Percentiles rank a stretch among this genome's conserved stretches.
Evolutionary conservation across 1,140 invertebrate species (phyloP).

Genomic region (Drosophila punjabiensis): DNA sequence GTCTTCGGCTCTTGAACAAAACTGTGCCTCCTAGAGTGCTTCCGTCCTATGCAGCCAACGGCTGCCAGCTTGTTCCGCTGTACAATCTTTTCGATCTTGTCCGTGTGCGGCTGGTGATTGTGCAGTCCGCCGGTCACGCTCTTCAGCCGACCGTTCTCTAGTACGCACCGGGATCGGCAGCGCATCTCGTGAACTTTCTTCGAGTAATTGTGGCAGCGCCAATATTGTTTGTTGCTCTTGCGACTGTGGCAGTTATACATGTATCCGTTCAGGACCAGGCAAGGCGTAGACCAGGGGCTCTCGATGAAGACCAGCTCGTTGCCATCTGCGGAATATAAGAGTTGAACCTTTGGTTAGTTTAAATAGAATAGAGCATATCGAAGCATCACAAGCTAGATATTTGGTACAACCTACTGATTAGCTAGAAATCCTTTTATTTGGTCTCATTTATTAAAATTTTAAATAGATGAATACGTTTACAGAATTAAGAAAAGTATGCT

Average conservation of each 20-base stretch:
- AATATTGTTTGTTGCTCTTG: constrained; percentile 82
- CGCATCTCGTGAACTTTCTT: constrained; percentile 76
- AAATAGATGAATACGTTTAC: constrained; percentile 31
- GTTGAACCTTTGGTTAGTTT: constrained; percentile 23
- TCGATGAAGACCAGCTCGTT: constrained; percentile 76
- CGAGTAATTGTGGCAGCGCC: constrained; percentile 85
- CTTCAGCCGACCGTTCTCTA: constrained; percentile 77
- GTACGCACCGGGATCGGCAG: constrained; percentile 82
- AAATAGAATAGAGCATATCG: neutral
- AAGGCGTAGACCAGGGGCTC: constrained; percentile 84
- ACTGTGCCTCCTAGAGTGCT: constrained; percentile 36
- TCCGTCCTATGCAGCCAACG: constrained; percentile 30
- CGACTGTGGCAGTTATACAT: constrained; percentile 85
- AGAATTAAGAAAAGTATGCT: constrained; percentile 12
- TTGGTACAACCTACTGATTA: neutral
- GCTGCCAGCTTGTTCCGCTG: constrained; percentile 71
- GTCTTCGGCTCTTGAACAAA: constrained; percentile 39
- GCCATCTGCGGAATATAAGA: constrained; percentile 34
- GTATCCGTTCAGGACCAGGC: constrained; percentile 76
- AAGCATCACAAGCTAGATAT: neutral
- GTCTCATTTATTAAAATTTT: constrained; percentile 45
- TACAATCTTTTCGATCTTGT: constrained; percentile 83
- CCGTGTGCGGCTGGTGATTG: constrained; percentile 84
- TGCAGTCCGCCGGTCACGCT: constrained; percentile 76
- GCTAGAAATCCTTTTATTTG: constrained; percentile 21